A percentile compares a stretch with the other conserved stretches of the same genome.
phyloP scores from a whole-genome alignment of 2,888 invertebrate genomes.

The Polylopha cassiicola region DNA sequence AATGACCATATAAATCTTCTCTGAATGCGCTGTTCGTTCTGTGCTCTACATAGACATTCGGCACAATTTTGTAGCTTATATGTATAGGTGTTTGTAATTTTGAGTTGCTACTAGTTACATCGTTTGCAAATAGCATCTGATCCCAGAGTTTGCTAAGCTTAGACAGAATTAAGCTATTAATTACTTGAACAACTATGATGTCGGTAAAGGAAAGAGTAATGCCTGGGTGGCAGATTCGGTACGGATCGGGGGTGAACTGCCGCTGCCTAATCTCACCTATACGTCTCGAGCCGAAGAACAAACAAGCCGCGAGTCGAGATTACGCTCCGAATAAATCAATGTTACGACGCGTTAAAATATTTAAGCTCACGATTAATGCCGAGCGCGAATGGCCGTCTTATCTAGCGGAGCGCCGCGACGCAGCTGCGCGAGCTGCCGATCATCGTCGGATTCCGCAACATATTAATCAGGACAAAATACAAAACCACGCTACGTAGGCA shows the following conservation, averaged over 20 bases:
- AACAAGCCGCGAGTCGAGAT: conserved; percentile 74
- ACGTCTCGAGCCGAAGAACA: conserved; percentile 72
- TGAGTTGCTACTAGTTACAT: conserved; percentile 1
- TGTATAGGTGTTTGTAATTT: conserved; percentile 22
- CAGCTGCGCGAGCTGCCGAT: conserved; percentile 44
- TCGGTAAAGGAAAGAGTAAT: conserved; percentile 43
- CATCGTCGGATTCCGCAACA: conserved; percentile 36
- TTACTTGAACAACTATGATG: conserved; percentile 43
- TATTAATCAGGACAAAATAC: conserved; percentile 39
- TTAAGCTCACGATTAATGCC: conserved; percentile 75
- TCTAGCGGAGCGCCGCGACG: conserved; percentile 46
- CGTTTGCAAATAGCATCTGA: conserved; percentile 4
- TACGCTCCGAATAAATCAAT: conserved; percentile 75
- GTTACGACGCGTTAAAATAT: conserved; percentile 77
- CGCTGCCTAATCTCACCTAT: conserved; percentile 66
- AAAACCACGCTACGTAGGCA: conserved; percentile 26
- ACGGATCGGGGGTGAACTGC: conserved; percentile 50
- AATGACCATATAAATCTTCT: conserved; percentile 73
- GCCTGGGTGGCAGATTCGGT: conserved; percentile 36
- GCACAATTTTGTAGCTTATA: conserved; percentile 39
- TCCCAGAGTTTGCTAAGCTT: conserved; percentile 15
- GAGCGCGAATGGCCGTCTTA: conserved; percentile 57
- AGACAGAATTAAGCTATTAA: conserved; percentile 46
- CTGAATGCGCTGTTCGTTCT: conserved; percentile 59
- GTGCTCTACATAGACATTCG: conserved; percentile 46